Evolutionary conservation across 1,140 invertebrate genomes (phyloP).

Genomic region (Brachionus asplanchnoidis): DNA sequence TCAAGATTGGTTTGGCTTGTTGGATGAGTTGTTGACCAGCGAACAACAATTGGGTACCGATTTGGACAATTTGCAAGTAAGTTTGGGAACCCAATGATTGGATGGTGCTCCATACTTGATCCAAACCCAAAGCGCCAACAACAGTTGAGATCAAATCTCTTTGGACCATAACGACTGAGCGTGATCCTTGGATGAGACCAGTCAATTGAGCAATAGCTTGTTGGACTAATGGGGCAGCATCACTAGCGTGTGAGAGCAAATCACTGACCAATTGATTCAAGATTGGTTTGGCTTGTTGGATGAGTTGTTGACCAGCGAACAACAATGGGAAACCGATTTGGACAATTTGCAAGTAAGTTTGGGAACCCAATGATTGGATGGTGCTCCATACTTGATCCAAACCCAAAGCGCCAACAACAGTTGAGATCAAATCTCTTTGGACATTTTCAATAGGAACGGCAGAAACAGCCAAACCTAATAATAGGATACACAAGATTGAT

Average conservation of each 20-base stretch:
- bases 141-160: too few species aligned
- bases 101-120: too few species aligned
- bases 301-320: slow-evolving; percentile 35
- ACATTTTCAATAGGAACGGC: background rate
- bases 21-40: background rate
- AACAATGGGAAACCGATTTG: slow-evolving; percentile 19
- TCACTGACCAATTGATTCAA: slow-evolving; percentile 18
- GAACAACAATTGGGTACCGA: background rate
- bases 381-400: background rate
- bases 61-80: too few species aligned
- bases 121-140: too few species aligned
- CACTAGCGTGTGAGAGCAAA: background rate
- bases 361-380: background rate
- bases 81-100: too few species aligned
- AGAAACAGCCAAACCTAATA: background rate
- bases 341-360: background rate
- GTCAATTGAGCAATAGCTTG: slow-evolving; percentile 4
- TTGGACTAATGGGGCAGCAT: background rate
- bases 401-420: background rate
- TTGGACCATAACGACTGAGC: too few species aligned
- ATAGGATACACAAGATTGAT: background rate
- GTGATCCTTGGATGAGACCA: background rate
- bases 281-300: slow-evolving; percentile 1
- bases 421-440: slow-evolving; percentile 7
- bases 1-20: slow-evolving; percentile 13